Evolutionary conservation across 1,140 invertebrate species (phyloP), one percentile per base, ranked within the genome.

Genomic region (Nephotettix cincticeps): DNA sequence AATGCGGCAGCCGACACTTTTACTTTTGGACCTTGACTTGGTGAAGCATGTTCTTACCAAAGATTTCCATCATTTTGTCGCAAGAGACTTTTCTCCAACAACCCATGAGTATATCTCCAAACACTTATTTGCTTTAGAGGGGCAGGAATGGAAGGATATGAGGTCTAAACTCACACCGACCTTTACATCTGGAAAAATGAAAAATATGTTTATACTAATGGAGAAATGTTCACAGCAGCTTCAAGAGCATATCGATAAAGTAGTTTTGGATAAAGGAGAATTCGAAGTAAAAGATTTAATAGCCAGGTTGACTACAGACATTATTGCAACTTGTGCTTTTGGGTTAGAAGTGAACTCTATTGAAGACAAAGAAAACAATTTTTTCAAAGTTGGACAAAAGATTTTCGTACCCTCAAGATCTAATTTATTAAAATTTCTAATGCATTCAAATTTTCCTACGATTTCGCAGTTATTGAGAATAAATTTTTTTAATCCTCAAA

Each of bases 151-250:
- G 88, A 84, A 83, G 58, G 77, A 83, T 47, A 79, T 89, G 23
- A 79, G 88, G 47, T 80, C 82, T 9, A 84, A 88, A 69, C 80
- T 89, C 30, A 86, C 85, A 40, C 86, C 86, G 9, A 85, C 84
- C 0, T 90, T 90, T 73, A 89, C 84, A 30, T 84, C 84, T 0
- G 84, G 84, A 4, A 89, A 88, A 77, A 82, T 90, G 74, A 87
- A 85, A 74, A 82, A 76, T 17, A 86, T 86, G 84, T 86, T 84
- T 74, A 78, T 80, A 64, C 80, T 81, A 14, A 82, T 86, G 45
- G 80, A 83, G 1, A 73, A 81, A 4, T 81, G 83, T 71, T 79
- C 29, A 17, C 21, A 58, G 27, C 4, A 68, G 27, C 23, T 70
- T 1, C 19, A 36, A 25, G 32, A 71, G 1, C 51, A 65, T 28